Evolutionary conservation across 2,888 invertebrate genomes (phyloP).

Genomic region (Dendrolimus pini): DNA sequence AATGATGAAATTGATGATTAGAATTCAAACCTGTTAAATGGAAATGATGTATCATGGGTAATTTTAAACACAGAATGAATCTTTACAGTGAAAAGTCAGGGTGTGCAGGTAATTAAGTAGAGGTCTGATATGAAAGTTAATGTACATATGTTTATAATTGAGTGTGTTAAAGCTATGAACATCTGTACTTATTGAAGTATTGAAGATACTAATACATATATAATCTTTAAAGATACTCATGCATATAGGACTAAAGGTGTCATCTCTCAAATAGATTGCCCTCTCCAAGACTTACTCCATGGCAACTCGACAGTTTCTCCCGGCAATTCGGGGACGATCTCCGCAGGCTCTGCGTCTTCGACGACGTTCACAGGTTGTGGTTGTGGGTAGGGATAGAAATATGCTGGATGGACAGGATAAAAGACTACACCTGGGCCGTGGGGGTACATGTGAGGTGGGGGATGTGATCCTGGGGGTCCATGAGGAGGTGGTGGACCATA

Average conservation of each 20-base stretch:
- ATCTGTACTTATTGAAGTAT: too few species aligned
- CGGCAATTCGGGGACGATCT: slow-evolving; percentile 53
- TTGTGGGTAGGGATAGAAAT: slow-evolving; percentile 57
- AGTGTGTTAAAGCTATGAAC: too few species aligned
- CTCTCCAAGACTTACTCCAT: slow-evolving; percentile 61
- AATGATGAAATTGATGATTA: too few species aligned
- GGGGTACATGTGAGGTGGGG: slow-evolving; percentile 36
- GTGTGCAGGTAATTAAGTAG: too few species aligned
- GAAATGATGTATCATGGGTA: too few species aligned
- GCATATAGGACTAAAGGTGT: slow-evolving; percentile 28
- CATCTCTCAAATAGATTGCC: slow-evolving; percentile 28
- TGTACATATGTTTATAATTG: too few species aligned
- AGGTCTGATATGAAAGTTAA: too few species aligned
- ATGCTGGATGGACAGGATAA: slow-evolving; percentile 63
- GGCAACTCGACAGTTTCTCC: slow-evolving; percentile 70
- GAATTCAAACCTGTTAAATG: too few species aligned
- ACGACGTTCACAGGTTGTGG: slow-evolving; percentile 40
- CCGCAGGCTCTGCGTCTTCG: slow-evolving; percentile 36
- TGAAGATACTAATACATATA: too few species aligned
- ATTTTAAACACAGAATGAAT: too few species aligned
- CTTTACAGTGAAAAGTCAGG: too few species aligned
- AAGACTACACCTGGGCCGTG: slow-evolving; percentile 42
- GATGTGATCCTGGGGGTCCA: slow-evolving; percentile 24
- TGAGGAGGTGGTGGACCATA: slow-evolving; percentile 26
- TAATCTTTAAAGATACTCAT: too few species aligned